phyloP scores from a whole-genome alignment of 2,797 vertebrate genomes.

The Vireo griseus region DNA sequence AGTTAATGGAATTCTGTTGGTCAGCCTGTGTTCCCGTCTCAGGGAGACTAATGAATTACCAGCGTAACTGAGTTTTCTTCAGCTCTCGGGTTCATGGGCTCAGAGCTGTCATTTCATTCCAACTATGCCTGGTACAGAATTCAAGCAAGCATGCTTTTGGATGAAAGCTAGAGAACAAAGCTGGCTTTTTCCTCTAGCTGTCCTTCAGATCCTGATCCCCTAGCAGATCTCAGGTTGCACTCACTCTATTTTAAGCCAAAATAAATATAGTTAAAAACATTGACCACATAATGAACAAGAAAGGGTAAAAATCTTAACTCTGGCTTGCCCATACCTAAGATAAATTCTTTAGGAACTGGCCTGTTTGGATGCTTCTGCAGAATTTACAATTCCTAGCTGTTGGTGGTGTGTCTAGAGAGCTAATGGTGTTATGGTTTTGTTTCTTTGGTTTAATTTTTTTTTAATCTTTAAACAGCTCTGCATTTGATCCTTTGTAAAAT shows the following conservation, averaged over 20 bases:
- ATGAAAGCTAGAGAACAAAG: not conserved
- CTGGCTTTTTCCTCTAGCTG: not conserved
- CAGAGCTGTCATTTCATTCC: not conserved
- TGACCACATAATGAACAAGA: not conserved
- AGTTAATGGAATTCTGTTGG: not conserved
- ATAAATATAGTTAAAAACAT: not conserved
- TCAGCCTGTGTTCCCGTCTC: not conserved
- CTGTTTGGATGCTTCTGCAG: not conserved
- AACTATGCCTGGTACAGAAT: not conserved
- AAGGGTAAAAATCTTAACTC: not conserved
- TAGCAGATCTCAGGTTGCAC: not conserved
- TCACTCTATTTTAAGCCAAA: not conserved
- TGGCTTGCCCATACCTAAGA: not conserved
- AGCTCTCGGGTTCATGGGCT: not conserved
- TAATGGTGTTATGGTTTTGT: fast-evolving
- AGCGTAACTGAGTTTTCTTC: not conserved
- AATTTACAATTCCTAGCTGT: not conserved
- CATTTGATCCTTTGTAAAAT: not conserved
- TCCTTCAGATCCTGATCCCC: not conserved
- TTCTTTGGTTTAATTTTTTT: not conserved
- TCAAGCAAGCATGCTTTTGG: not conserved
- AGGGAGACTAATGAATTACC: not conserved
- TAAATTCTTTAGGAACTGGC: not conserved
- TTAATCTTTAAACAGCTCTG: not conserved
- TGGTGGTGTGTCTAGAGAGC: not conserved